Evolutionary conservation across 2,797 vertebrate genomes (phyloP), one percentile per base, ranked within the genome.

Genomic region (Sebastes itinus): DNA sequence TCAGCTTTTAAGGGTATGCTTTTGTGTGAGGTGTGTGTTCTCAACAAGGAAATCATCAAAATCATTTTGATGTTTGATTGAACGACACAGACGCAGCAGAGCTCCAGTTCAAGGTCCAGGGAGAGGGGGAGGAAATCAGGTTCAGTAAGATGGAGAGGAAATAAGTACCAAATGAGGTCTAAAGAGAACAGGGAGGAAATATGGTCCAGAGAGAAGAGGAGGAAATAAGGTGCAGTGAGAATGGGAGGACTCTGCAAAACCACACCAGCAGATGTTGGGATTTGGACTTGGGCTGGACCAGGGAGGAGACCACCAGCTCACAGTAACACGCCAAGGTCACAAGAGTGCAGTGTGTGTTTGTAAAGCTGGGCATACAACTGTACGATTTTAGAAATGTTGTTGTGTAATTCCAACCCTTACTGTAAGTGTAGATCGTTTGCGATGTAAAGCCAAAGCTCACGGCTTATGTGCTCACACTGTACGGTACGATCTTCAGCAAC

Each of bases 241-340:
- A 66, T 49, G 42, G 23, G 32, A 77, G 33, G 77, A 55, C 4
- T 60, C 18, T 25, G 10, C 20, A 70, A 77, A 80, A 82, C 58
- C 68, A 58, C 77, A 78, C 59, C 6, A 78, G 73, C 70, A 73
- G 88, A 82, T 86, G 79, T 64, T 60, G 28, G 20, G 77, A 82
- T 75, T 69, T 80, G 72, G 77, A 83, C 38, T 28, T 8, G 0
- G 64, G 27, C 28, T 68, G 25, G 56, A 76, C 38, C 23, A 69
- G 22, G 63, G 76, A 68, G 52, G 54, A 30, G 42, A 46, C 42
- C 16, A 49, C 60, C 32, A 22, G 62, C 55, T 74, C 22, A 63
- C 25, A 78, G 61, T 56, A 35, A 74, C 38, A 75, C 1, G 14
- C 74, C 42, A 78, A 74, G 71, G 80, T 87, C 71, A 75, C n/a